Conservation (phyloP, 2,113 vertebrate species). For the Eulacestoma nigropectus region DNA sequence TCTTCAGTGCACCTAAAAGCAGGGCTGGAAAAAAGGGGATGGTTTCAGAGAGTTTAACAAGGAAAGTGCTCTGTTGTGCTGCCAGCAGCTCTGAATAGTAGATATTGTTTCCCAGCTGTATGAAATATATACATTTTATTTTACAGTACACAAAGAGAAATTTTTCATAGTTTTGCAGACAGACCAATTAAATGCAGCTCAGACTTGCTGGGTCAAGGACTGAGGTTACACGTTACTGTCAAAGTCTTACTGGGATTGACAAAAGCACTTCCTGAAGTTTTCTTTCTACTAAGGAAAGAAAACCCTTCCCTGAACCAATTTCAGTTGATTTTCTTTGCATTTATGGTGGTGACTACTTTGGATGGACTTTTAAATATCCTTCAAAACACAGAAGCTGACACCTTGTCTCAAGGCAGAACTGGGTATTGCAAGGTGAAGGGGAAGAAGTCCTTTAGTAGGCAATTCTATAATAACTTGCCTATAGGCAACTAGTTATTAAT, state of each 20-base stretch:
- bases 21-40: constrained; percentile 19
- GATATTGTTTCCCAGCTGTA: constrained; percentile 51
- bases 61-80: constrained; percentile 50
- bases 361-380: not conserved
- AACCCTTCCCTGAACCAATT: not conserved
- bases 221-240: constrained; percentile 5
- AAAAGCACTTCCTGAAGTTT: constrained; percentile 33
- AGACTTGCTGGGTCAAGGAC: constrained; percentile 37
- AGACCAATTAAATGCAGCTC: constrained; percentile 48
- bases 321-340: not conserved
- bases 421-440: not conserved
- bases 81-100: constrained; percentile 54
- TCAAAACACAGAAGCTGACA: not conserved
- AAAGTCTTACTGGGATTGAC: not conserved
- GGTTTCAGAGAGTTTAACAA: constrained; percentile 47
- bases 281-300: not conserved
- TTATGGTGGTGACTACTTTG: not conserved
- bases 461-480: not conserved
- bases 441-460: not conserved
- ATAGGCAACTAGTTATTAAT: not conserved
- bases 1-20: constrained; percentile 40
- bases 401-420: not conserved
- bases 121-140: constrained; percentile 49
- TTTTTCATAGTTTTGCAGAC: constrained; percentile 36
- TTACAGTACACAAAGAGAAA: constrained; percentile 36